Conservation (phyloP, 2,113 vertebrate genomes). For the Rhadina sibilatrix region DNA sequence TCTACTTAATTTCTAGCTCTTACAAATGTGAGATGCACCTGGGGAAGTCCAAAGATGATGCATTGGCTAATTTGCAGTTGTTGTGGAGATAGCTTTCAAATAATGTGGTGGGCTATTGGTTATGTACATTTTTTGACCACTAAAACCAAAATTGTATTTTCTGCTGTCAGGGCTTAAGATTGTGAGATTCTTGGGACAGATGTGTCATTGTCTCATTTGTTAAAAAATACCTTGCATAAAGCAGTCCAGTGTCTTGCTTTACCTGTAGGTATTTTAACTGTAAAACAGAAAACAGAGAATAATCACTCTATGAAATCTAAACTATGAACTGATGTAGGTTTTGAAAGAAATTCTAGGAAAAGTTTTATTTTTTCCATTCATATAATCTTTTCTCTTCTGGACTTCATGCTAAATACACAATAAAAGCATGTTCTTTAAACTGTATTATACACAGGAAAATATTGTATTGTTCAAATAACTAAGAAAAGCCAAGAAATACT, state of each 20-base stretch:
- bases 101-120: background rate
- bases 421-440: background rate
- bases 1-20: background rate
- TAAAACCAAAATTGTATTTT: background rate
- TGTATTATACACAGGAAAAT: background rate
- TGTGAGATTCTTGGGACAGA: background rate
- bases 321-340: background rate
- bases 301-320: background rate
- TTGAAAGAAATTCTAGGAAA: background rate
- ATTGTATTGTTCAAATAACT: background rate
- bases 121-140: background rate
- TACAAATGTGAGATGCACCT: background rate
- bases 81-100: background rate
- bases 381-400: background rate
- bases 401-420: background rate
- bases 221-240: background rate
- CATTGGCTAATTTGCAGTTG: background rate
- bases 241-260: background rate
- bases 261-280: background rate
- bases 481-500: background rate
- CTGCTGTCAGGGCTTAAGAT: background rate
- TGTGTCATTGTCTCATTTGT: background rate
- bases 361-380: background rate
- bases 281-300: background rate
- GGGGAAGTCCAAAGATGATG: background rate